Base-by-base conservation (phyloP, 2,113 vertebrate genomes). In the Leucopternis melanops region DNA sequence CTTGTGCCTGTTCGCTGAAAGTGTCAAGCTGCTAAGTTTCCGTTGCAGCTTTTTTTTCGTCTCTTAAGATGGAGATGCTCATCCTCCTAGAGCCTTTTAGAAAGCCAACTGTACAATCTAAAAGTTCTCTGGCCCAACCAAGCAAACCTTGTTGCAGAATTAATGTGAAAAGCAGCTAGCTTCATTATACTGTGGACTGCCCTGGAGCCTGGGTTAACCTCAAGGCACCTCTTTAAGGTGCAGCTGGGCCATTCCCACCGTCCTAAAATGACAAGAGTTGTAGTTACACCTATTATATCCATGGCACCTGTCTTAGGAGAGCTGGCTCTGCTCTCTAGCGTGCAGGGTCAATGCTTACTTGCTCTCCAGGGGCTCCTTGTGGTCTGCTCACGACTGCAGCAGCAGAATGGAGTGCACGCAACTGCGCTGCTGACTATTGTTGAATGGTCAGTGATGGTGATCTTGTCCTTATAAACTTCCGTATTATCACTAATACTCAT, bases 371-470 rank as follows among this genome's bases (percentile, higher is more conserved):
- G 45, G 18, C 44, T 38, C 31, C 38, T 13, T 14, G 20, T 66
- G 8, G 8, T 16, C 32, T 18, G 29, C 50, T 88, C 8, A 17
- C 21, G 65, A 16, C 38, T 31, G 22, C 44, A 70, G 54, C 17
- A 22, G 67, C 14, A 59, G 38, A 42, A 34, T 3, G 7, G 22
- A 59, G 13, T 4, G 31, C 6, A 2, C 32, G 19, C 1, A 1
- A 31, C 34, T 26, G 4, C 34, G 55, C 47, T 66, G 42, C n/a
- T 59, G 34, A 3, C 57, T 58, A 2, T 13, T 44, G 9, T 42
- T 42, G 14, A 38, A 11, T n/a, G n/a, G 29, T 38, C 74, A 44
- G 52, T 67, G 71, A 3, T 59, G 15, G 36, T 52, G 29, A 38
- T 52, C 27, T 49, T 26, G 11, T 62, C 31, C 66, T 62, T 62